Percentiles rank a stretch among this genome's conserved stretches.
Evolutionary conservation across 2,888 invertebrate species (phyloP).

Genomic region (Dendrolimus pini): DNA sequence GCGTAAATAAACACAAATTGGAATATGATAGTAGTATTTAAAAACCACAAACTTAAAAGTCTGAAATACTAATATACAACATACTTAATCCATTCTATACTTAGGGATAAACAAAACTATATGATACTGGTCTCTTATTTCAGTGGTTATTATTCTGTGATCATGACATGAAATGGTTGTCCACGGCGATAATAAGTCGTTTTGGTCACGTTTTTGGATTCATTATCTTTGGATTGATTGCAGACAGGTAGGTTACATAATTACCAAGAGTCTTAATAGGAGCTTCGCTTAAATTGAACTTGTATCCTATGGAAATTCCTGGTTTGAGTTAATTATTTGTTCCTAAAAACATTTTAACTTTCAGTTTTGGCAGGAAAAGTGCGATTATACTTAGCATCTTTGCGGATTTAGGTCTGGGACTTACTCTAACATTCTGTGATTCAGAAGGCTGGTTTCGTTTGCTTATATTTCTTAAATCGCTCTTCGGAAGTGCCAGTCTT

Average conservation of each 20-base stretch:
- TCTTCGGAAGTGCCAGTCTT: slow-evolving; percentile 45
- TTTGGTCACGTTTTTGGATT: slow-evolving; percentile 56
- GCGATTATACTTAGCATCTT: slow-evolving; percentile 36
- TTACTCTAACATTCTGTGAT: slow-evolving; percentile 48
- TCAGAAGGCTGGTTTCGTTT: slow-evolving; percentile 58
- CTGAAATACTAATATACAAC: no score
- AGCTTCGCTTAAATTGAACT: no score
- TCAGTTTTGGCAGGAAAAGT: slow-evolving; percentile 54
- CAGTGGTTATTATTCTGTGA: slow-evolving; percentile 63
- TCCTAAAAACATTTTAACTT: slow-evolving; percentile 12
- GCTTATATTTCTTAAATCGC: slow-evolving; percentile 47
- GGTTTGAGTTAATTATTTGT: no score
- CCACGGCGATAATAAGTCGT: slow-evolving; percentile 51
- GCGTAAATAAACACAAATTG: no score
- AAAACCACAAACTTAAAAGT: no score
- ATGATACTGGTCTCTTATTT: slow-evolving; percentile 6
- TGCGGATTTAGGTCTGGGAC: slow-evolving; percentile 35
- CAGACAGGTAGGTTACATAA: slow-evolving; percentile 42
- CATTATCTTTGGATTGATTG: slow-evolving; percentile 50
- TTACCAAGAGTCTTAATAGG: no score
- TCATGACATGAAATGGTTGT: slow-evolving; percentile 38
- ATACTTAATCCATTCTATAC: no score
- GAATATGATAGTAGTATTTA: no score
- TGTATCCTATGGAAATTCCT: no score
- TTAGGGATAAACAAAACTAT: no score